A percentile compares a stretch with the other conserved stretches of the same genome.
Evolutionary conservation across 2,113 vertebrate species (phyloP).

Genomic region (Nannospalax galili): DNA sequence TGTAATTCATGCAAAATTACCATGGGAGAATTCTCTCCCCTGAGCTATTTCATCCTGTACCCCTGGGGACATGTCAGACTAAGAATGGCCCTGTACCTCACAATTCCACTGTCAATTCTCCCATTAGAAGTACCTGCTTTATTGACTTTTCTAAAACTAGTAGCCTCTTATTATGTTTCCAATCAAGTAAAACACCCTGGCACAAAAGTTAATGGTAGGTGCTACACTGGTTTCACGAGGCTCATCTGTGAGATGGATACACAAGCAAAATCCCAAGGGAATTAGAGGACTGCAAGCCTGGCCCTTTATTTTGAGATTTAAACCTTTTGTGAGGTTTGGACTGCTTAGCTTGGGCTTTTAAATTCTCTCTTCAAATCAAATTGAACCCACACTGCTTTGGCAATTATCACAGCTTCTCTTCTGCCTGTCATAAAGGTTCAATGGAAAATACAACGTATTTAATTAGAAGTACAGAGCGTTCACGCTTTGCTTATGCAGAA

Average conservation of each 20-base stretch:
- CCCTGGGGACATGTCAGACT: not conserved
- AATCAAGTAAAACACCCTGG: slow-evolving; percentile 11
- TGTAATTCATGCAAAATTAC: slow-evolving; percentile 68
- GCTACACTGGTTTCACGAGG: not conserved
- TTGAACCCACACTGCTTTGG: not conserved
- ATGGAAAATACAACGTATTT: not conserved
- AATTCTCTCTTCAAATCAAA: slow-evolving; percentile 33
- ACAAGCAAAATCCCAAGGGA: not conserved
- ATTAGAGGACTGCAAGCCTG: not conserved
- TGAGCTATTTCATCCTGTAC: slow-evolving; percentile 12
- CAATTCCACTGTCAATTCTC: not conserved
- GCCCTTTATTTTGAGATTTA: slow-evolving; percentile 39
- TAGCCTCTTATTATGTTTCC: slow-evolving; percentile 9
- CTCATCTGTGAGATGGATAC: not conserved
- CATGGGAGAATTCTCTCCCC: slow-evolving; percentile 53
- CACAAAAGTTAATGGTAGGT: slow-evolving; percentile 39
- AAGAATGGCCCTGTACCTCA: slow-evolving; percentile 36
- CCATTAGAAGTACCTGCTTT: slow-evolving; percentile 65
- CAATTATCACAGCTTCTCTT: slow-evolving; percentile 22
- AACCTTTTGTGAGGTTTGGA: slow-evolving; percentile 54
- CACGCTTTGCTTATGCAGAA: slow-evolving; percentile 36
- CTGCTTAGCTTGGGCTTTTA: not conserved
- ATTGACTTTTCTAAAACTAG: slow-evolving; percentile 58
- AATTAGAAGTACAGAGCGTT: not conserved
- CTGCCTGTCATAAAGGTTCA: slow-evolving; percentile 1